Evolutionary conservation across 2,888 invertebrate genomes (phyloP), one percentile per base, ranked within the genome.

Genomic region (Malachius bipustulatus): DNA sequence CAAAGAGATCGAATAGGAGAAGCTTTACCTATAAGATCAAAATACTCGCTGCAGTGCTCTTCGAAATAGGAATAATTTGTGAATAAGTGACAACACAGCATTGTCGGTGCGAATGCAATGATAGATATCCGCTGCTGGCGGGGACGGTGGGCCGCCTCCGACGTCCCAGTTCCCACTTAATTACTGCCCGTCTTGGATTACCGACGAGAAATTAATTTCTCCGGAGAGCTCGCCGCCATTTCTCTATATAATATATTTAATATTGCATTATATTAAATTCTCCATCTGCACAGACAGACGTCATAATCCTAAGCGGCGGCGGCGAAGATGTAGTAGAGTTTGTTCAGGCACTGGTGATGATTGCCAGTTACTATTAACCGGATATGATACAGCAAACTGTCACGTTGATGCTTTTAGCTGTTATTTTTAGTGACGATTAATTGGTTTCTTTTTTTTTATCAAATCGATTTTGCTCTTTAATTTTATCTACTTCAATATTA

Each of bases 191-290:
- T 59, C 58, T 59, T 57, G 60, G 60, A 59, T 60, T 60, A 59
- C 59, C 54, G 56, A n/a, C n/a, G n/a, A 55, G 59, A 61, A 62
- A 62, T 62, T 62, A 62, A 62, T 62, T 61, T 61, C 60, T 56
- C 56, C 42, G 45, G 51, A 54, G 52, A 49, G 46, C 43, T 39
- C n/a, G n/a, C 45, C 38, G 45, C 46, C 48, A 57, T 56, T 56
- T 56, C 55, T 58, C 57, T 57, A 59, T 59, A 59, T 59, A 56
- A 56, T 60, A 57, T 58, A 60, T 60, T 62, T 58, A 60, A 61
- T 60, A 61, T 60, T 56, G 59, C 59, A 58, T 60, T 57, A 58
- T 60, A 59, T 59, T 59, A 59, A 58, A 60, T 58, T 58, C 56
- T 56, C 57, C 56, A 52, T 57, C 54, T 55, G 54, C 44, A 41